Percentiles rank a stretch among this genome's conserved stretches.
These are phyloP conservation scores for Allacma fusca DNA, from an alignment of 2,888 invertebrate species.

Conservation along the genomic window DNA sequence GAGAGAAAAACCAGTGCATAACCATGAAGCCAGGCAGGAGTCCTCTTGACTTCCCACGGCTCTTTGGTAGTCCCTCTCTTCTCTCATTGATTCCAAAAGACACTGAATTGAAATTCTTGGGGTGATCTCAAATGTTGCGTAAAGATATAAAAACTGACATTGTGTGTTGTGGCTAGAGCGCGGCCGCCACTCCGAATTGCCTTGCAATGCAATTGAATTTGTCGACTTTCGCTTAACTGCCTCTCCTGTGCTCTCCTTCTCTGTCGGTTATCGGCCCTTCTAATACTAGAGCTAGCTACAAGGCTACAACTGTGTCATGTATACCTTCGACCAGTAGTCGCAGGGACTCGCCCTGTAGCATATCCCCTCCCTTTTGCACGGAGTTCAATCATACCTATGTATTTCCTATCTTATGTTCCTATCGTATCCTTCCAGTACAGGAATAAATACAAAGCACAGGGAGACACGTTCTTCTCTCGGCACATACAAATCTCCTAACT, in stretches of 20 bases:
- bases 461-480: no score
- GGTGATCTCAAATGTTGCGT: conserved; percentile 34
- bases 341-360: no score
- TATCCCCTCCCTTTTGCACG: no score
- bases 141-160: conserved; percentile 31
- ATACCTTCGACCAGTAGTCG: no score
- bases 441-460: no score
- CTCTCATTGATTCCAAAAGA: conserved; percentile 25
- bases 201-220: conserved; percentile 18
- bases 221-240: conserved; percentile 16
- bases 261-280: no score
- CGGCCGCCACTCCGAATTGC: conserved; percentile 18
- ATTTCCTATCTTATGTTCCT: no score
- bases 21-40: no score
- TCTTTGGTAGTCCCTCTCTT: not conserved
- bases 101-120: conserved; percentile 35
- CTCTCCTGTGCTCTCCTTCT: not conserved
- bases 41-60: no score
- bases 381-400: not conserved
- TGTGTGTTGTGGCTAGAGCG: not conserved
- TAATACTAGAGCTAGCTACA: not conserved
- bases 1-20: not conserved
- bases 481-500: no score
- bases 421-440: no score
- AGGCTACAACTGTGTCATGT: not conserved